Evolutionary conservation across 1,140 invertebrate genomes (phyloP), one percentile per base, ranked within the genome.

Genomic region (Sycophila sp.): DNA sequence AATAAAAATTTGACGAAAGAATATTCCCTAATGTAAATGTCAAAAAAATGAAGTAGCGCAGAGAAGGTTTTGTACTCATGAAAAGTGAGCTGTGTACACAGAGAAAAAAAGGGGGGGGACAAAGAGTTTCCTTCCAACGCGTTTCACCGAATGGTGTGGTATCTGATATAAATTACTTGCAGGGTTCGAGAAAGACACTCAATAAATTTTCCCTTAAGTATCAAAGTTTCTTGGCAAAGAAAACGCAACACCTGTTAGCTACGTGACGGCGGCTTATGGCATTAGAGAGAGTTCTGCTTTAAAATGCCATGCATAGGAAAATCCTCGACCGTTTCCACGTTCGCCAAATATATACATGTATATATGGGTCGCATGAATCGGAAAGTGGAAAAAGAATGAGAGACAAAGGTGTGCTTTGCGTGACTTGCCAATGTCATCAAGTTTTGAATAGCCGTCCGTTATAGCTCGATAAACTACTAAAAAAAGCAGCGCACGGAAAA

Each of bases 261-360:
- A 77, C 78, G 80, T 82, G 79, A 73, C 72, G 71, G 69, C 72
- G 51, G 77, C 80, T 80, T 80, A 78, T 73, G 71, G 72, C 77
- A 79, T 82, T 81, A 81, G 62, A 60, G 24, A 7, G 32, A 56
- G 22, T n/a, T 59, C 38, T 79, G 76, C 75, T 82, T 81, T 79
- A 81, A 82, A 82, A 82, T 82, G 78, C 76, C 74, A 82, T 82
- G 79, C 79, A 82, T 81, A 83, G 58, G 28, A 24, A 69, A 69
- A 47, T 13, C 49, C 19, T 28, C 40, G 1, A 36, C 38, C 55
- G 34, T 47, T 59, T 55, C 65, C 58, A 55, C 58, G 56, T 60
- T 28, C 45, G 8, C 36, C 51, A 40, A 66, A 55, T 19, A 24
- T 47, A 42, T 60, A 22, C 32, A 34, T 11, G 15, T 30, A 55